These are phyloP conservation scores for Beroe ovata DNA, from an alignment of 37 sponge, comb jelly and placozoan species.

Conservation along the genomic window DNA sequence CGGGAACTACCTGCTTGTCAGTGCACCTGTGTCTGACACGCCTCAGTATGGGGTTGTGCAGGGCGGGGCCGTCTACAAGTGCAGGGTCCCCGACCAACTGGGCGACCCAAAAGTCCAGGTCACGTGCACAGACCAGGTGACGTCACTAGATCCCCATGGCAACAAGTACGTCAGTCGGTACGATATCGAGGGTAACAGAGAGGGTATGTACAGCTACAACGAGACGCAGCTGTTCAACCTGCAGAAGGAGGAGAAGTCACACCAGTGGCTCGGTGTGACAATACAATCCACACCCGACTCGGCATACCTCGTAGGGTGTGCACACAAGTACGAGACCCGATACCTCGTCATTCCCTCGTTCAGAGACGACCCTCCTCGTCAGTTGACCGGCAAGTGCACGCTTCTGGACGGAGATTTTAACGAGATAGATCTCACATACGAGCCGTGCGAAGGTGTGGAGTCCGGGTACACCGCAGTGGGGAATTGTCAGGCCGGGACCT, in stretches of 20 bases:
- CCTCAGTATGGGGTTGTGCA: constrained; percentile 3
- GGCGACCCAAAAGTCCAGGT: not conserved
- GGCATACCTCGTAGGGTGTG: constrained; percentile 21
- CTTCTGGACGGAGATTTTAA: constrained; percentile 4
- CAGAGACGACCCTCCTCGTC: constrained; percentile 34
- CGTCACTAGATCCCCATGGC: not conserved
- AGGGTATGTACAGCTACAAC: not conserved
- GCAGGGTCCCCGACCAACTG: not conserved
- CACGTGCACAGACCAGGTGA: constrained; percentile 16
- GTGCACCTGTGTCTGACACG: constrained; percentile 14
- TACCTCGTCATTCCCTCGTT: not conserved
- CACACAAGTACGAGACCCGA: constrained; percentile 50
- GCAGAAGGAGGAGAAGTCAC: constrained; percentile 34
- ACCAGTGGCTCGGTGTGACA: constrained; percentile 63
- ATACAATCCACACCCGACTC: constrained; percentile 2
- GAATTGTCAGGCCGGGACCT: constrained; percentile 42
- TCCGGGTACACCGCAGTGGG: constrained; percentile 6
- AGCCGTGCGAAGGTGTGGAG: constrained; percentile 28
- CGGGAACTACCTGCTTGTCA: not conserved
- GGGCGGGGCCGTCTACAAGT: constrained; percentile 30
- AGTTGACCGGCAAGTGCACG: constrained; percentile 18
- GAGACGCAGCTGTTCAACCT: not conserved
- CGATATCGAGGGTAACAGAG: not conserved
- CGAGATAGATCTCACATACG: not conserved
- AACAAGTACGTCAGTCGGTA: not conserved